phyloP scores from a whole-genome alignment of 37 sponge, comb jelly and placozoan species.

The Spongilla lacustris region DNA sequence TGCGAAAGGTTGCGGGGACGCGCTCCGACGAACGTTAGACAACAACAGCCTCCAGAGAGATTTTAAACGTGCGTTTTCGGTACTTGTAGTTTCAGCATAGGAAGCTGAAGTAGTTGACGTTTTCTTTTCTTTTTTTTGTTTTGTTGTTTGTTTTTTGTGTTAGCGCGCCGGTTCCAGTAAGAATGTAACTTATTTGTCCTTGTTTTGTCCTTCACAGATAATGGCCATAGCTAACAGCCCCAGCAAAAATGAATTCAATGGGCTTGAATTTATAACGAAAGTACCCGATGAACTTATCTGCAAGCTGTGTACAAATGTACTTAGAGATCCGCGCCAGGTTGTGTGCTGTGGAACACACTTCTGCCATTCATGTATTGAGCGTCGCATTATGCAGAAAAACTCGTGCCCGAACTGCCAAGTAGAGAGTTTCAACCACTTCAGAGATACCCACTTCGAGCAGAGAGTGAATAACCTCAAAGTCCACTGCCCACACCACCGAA shows the following conservation, averaged over 20 bases:
- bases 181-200: neutral
- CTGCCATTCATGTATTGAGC: conserved; percentile 64
- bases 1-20: neutral
- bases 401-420: conserved; percentile 67
- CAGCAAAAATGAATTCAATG: conserved; percentile 12
- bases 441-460: conserved; percentile 56
- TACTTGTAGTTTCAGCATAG: too few relatives aligned
- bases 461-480: conserved; percentile 30
- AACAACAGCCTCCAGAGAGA: neutral
- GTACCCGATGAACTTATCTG: conserved; percentile 60
- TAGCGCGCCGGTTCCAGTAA: neutral
- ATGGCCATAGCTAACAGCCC: conserved; percentile 31
- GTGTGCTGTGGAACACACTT: conserved; percentile 75
- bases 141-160: neutral
- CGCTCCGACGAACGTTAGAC: neutral
- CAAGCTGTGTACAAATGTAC: conserved; percentile 49
- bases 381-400: conserved; percentile 28
- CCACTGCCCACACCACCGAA: conserved; percentile 54
- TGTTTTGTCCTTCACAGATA: conserved; percentile 25
- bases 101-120: too few relatives aligned
- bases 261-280: conserved; percentile 55
- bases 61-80: neutral
- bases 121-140: too few relatives aligned
- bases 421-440: conserved; percentile 58
- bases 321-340: conserved; percentile 62